phyloP scores from a whole-genome alignment of 2,888 invertebrate species.

The Panopea generosa region DNA sequence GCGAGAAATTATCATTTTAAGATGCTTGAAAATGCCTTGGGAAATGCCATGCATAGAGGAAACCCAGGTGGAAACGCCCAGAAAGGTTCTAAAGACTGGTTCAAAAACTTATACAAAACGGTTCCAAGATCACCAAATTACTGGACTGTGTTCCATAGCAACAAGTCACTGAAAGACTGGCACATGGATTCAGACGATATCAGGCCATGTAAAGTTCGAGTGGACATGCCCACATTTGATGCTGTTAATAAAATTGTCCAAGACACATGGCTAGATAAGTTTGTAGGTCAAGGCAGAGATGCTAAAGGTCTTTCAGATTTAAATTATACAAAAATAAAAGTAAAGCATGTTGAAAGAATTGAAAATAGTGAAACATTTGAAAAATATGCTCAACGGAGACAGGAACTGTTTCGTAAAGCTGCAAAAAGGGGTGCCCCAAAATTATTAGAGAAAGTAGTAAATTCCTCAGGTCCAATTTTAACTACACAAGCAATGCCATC shows the following conservation, averaged over 20 bases:
- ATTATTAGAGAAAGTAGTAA: slow-evolving; percentile 15
- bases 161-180: slow-evolving; percentile 63
- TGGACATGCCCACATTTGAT: slow-evolving; percentile 52
- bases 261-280: slow-evolving; percentile 64
- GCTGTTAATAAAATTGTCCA: slow-evolving; percentile 62
- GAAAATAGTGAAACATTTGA: slow-evolving; percentile 73
- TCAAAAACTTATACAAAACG: slow-evolving; percentile 51
- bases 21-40: slow-evolving; percentile 30
- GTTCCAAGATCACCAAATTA: slow-evolving; percentile 56
- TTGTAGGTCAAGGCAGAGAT: slow-evolving; percentile 74
- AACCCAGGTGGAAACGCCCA: slow-evolving; percentile 7
- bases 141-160: slow-evolving; percentile 61
- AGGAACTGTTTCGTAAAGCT: slow-evolving; percentile 64
- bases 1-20: not conserved
- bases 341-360: slow-evolving; percentile 70
- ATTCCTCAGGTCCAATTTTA: slow-evolving; percentile 40
- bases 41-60: slow-evolving; percentile 40
- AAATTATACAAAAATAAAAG: slow-evolving; percentile 56
- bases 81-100: slow-evolving; percentile 56
- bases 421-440: slow-evolving; percentile 30
- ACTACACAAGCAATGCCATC: slow-evolving; percentile 17
- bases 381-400: slow-evolving; percentile 65
- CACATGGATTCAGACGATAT: slow-evolving; percentile 42
- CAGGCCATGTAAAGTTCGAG: slow-evolving; percentile 28
- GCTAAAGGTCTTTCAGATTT: slow-evolving; percentile 62